Evolutionary conservation across 64 coral and sea anemone species (phyloP), one percentile per base, ranked within the genome.

Genomic region (Catalaphyllia jardinei): DNA sequence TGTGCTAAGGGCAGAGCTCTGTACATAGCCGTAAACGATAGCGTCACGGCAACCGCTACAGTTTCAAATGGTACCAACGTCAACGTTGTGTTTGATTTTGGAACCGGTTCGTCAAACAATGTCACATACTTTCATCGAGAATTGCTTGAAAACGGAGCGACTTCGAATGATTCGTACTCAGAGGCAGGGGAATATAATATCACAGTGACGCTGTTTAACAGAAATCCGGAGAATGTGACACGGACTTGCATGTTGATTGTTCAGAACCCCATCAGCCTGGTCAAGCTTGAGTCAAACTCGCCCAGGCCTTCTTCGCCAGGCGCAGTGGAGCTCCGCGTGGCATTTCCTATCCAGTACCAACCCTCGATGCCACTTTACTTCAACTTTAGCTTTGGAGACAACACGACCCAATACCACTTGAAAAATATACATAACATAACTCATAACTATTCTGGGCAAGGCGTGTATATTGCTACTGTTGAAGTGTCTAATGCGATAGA

Each of bases 51-150:
- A 57, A 75, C 25, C 13, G 59, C 60, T 16, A 55, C 11, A 29
- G 13, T 78, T 9, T 27, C 2, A 20, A 92, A 92, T 67, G 82
- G 82, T 31, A 92, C 90, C 24, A 92, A 92, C 46, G 52, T 92
- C 0, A 86, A 86, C 51, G 73, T 49, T 19, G 10, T 29, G 1
- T 59, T 83, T 11, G 35, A 86, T 54, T 92, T 86, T 92, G 90
- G 90, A 46, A 82, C 86, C 14, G 61, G 57, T 1, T 64, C 19
- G 0, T 38, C 60, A 38, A 54, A 14, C 3, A 52, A 52, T 64
- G 12, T 11, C 1, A 71, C 0, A 22, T 78, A 75, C 4, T 78
- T 33, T 10, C 38, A 65, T 55, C 73, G 83, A 28, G 55, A 74
- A 52, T 92, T 92, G 18, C 50, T 69, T 13, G 29, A 55, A 20